Evolutionary conservation across 2,888 invertebrate species (phyloP).

Genomic region (Rhamphomyia laevipes): DNA sequence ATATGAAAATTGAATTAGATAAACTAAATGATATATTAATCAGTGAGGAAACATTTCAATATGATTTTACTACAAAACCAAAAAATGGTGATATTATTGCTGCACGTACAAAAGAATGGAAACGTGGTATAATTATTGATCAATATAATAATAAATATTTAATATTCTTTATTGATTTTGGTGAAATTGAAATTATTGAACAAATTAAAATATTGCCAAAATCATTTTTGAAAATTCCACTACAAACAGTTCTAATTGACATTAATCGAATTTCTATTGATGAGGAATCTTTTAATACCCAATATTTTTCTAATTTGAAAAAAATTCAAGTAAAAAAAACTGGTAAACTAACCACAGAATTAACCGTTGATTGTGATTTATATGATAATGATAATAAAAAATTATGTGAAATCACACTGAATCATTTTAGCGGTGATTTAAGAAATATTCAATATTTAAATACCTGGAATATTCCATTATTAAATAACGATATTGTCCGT

Average conservation of each 20-base stretch:
- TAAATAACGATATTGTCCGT: background rate
- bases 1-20: background rate
- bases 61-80: background rate
- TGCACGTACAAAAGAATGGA: slow-evolving; percentile 16
- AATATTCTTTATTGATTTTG: slow-evolving; percentile 19
- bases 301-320: background rate
- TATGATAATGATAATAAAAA: background rate
- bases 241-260: slow-evolving; percentile 8
- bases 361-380: background rate
- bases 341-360: background rate
- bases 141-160: slow-evolving; percentile 15
- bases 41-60: background rate
- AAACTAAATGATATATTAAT: background rate
- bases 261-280: background rate
- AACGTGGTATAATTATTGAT: slow-evolving; percentile 16
- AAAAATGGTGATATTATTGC: slow-evolving; percentile 5
- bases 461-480: background rate
- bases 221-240: slow-evolving; percentile 12
- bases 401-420: background rate
- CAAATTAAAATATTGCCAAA: slow-evolving; percentile 17
- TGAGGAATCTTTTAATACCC: background rate
- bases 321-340: background rate
- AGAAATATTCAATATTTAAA: background rate
- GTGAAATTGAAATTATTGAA: slow-evolving; percentile 15
- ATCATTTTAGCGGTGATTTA: background rate